phyloP scores from a whole-genome alignment of 2,797 vertebrate species.

The Psittacula echo region DNA sequence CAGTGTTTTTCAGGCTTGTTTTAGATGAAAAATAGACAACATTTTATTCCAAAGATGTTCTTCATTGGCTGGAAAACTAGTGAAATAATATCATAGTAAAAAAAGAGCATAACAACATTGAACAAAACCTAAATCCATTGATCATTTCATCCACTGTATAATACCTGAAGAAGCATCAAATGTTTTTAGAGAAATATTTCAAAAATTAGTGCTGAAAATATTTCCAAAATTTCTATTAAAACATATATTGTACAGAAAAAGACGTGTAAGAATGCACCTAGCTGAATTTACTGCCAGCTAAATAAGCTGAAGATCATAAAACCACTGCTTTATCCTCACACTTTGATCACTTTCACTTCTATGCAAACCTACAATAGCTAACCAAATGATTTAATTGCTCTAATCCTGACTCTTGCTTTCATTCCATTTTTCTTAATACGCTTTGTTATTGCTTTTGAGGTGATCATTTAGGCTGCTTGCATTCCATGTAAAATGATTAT shows the following conservation, averaged over 20 bases:
- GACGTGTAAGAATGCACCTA: background rate
- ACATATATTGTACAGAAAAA: background rate
- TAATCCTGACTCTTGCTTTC: background rate
- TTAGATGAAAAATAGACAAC: background rate
- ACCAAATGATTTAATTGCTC: background rate
- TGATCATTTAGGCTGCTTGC: background rate
- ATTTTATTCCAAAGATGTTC: background rate
- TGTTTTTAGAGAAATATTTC: background rate
- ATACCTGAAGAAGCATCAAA: background rate
- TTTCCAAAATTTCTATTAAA: background rate
- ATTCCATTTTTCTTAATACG: background rate
- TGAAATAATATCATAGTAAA: background rate
- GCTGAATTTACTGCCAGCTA: background rate
- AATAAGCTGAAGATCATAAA: background rate
- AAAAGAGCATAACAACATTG: background rate
- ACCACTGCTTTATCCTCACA: background rate
- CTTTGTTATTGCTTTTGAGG: background rate
- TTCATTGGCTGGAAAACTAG: background rate
- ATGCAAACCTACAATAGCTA: background rate
- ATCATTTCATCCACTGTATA: background rate
- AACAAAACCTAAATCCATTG: background rate
- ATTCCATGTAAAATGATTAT: background rate
- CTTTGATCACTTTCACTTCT: background rate
- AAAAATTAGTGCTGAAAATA: background rate
- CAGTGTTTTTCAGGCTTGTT: background rate